phyloP scores from a whole-genome alignment of 2,888 invertebrate genomes.

The Macrosoma leucophasiata region DNA sequence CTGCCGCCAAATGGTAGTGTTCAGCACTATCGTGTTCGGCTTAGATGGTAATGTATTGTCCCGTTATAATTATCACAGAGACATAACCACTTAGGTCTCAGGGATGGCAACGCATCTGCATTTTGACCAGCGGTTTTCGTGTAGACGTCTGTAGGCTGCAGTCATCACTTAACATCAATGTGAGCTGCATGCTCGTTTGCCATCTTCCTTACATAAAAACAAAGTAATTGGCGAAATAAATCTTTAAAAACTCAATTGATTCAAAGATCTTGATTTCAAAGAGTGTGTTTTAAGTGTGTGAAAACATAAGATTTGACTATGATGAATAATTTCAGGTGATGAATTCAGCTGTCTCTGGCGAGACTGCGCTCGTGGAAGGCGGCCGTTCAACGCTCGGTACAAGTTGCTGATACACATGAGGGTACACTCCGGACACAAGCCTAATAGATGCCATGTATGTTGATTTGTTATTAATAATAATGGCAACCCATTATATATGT shows the following conservation, averaged over 20 bases:
- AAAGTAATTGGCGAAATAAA: not conserved
- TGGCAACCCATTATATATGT: too few relatives aligned
- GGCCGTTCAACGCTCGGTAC: conserved; percentile 98
- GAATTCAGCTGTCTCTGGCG: conserved; percentile 96
- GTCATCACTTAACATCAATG: too few relatives aligned
- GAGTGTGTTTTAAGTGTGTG: not conserved
- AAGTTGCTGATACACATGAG: conserved; percentile 98
- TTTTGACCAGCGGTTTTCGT: too few relatives aligned
- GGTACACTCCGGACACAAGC: conserved; percentile 98
- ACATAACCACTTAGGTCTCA: too few relatives aligned
- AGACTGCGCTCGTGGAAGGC: conserved; percentile 90
- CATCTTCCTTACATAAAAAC: too few relatives aligned
- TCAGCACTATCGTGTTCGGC: too few relatives aligned
- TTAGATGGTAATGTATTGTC: too few relatives aligned
- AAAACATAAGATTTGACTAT: not conserved
- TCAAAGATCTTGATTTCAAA: not conserved
- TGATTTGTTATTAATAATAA: conserved; percentile 2
- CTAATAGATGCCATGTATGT: conserved; percentile 97
- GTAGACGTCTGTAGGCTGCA: too few relatives aligned
- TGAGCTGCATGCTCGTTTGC: too few relatives aligned
- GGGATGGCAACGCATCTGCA: too few relatives aligned
- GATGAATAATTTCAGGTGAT: conserved; percentile 69
- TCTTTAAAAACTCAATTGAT: not conserved
- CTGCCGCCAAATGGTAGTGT: too few relatives aligned
- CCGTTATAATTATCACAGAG: too few relatives aligned